Percentiles rank a stretch among this genome's conserved stretches.
These are phyloP conservation scores for Heliornis fulica DNA, from an alignment of 2,113 vertebrate species.

Conservation along the genomic window DNA sequence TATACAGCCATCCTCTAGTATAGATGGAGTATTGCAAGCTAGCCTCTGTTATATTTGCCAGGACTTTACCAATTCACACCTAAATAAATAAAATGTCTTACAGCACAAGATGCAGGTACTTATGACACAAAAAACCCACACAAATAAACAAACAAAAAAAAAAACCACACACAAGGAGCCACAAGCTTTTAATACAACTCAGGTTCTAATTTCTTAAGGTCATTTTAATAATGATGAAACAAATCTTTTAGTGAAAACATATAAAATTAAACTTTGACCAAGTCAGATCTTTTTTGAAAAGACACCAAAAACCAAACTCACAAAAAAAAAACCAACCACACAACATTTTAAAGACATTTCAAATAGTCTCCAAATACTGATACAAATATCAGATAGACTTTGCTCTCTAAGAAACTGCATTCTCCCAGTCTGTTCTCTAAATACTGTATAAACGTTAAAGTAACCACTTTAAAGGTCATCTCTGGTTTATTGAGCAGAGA, in stretches of 20 bases:
- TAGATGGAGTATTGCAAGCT: background rate
- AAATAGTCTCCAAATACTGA: background rate
- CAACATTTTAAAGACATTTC: background rate
- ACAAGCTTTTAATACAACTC: background rate
- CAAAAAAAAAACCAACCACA: background rate
- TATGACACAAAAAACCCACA: rapidly evolving
- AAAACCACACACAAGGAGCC: no score
- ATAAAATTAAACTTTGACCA: rapidly evolving
- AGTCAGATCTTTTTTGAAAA: background rate
- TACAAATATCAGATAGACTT: background rate
- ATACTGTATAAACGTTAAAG: no score
- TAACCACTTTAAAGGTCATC: background rate
- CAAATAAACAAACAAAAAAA: no score
- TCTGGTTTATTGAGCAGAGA: background rate
- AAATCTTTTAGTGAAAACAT: background rate
- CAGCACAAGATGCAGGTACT: background rate
- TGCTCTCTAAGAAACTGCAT: background rate
- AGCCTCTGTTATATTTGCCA: rapidly evolving
- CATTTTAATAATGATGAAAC: background rate
- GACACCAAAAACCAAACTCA: no score
- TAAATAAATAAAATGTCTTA: background rate
- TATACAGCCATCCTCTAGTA: background rate
- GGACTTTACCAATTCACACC: background rate
- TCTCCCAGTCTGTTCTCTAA: background rate
- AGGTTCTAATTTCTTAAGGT: background rate